Evolutionary conservation across 1,140 invertebrate species (phyloP).

Genomic region (Lepidurus arcticus): DNA sequence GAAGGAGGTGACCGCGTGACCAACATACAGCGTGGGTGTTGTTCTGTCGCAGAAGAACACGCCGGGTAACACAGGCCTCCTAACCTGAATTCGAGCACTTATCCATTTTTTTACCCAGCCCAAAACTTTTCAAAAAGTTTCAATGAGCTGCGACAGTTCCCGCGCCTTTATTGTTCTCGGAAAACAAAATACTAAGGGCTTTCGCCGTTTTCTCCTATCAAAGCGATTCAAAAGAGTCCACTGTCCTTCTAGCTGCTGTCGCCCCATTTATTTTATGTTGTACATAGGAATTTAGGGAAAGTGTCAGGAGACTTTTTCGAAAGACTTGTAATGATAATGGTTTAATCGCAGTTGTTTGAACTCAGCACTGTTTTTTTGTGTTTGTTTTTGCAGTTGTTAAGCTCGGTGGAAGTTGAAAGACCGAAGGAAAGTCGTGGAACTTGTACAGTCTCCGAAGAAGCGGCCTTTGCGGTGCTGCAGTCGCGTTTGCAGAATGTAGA

Average conservation of each 20-base stretch:
- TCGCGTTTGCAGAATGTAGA: conserved; percentile 30
- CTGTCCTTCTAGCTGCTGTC: background rate
- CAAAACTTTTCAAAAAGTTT: background rate
- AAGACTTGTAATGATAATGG: background rate
- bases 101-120: background rate
- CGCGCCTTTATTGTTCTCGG: background rate
- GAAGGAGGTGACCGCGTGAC: background rate
- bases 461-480: conserved; percentile 28
- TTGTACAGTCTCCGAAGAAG: conserved; percentile 13
- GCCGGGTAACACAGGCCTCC: background rate
- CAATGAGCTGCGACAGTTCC: background rate
- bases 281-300: background rate
- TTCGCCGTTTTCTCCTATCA: background rate
- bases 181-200: background rate
- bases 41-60: background rate
- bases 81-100: background rate
- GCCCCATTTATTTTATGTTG: background rate
- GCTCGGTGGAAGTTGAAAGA: conserved; percentile 13
- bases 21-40: conserved; percentile 21
- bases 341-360: background rate
- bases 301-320: background rate
- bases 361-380: background rate
- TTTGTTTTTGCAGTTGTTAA: background rate
- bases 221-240: background rate
- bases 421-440: conserved; percentile 32